Evolutionary conservation across 1,140 invertebrate species (phyloP), one percentile per base, ranked within the genome.

Genomic region (Tribolium castaneum): DNA sequence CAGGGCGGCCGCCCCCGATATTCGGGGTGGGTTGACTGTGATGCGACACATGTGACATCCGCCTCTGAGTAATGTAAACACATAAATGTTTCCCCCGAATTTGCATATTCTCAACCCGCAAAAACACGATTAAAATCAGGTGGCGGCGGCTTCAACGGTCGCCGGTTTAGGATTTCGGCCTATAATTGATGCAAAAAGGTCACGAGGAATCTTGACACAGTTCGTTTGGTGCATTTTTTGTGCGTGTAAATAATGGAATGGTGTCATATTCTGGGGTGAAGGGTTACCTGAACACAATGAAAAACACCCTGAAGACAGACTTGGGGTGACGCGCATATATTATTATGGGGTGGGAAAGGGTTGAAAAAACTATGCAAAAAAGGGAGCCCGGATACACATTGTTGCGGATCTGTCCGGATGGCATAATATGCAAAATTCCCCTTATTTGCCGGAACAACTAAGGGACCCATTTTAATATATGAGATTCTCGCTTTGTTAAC

Each of bases 311-410:
- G 86, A 86, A 86, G 86, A 86, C 85, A 86, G 75, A 73, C 79
- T 72, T 72, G 77, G 84, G 84, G 83, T 85, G 80, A 83, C 81
- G 79, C 72, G 80, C 80, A 83, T 84, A 84, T 78, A 85, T 84
- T 84, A 84, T 85, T 83, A 78, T 82, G 81, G 84, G 84, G 84
- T 83, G 84, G 81, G 83, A 83, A 85, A 84, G 85, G 85, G 83
- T 83, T 82, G 54, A 84, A 84, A 85, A 83, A 85, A 83, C 82
- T 85, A 86, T 86, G 86, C 85, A 86, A 86, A 86, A 86, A 85
- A 85, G 85, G 85, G 84, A 84, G 34, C 76, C 79, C 56, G 59
- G 30, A 74, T 74, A 70, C 78, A 78, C 77, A 81, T 83, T 83
- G 81, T 83, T 83, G 78, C 77, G 76, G 79, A 82, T 84, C 82